A percentile compares a stretch with the other conserved stretches of the same genome.
These are phyloP conservation scores for Ruditapes philippinarum DNA, from an alignment of 1,140 invertebrate species.

Conservation along the genomic window DNA sequence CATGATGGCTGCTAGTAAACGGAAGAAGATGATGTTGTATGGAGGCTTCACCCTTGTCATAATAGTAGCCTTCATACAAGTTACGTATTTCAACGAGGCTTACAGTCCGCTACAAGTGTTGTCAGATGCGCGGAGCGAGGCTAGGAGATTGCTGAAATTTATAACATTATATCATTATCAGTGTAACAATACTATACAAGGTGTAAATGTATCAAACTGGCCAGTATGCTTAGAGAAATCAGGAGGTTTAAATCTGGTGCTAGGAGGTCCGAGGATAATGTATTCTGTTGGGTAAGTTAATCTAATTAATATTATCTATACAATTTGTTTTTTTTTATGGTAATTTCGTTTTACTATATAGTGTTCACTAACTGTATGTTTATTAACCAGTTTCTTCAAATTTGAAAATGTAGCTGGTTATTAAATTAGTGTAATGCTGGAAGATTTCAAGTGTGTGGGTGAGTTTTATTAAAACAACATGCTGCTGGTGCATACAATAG, in stretches of 20 bases:
- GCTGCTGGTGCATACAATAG: too few species aligned
- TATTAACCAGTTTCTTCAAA: too few species aligned
- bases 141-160: conserved; percentile 82
- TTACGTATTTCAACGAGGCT: conserved; percentile 79
- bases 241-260: conserved; percentile 78
- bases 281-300: conserved; percentile 83
- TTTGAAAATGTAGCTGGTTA: too few species aligned
- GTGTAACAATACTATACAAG: conserved; percentile 81
- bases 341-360: too few species aligned
- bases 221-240: conserved; percentile 80
- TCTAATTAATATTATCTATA: too few species aligned
- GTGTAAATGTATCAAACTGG: conserved; percentile 80
- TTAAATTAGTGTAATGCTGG: too few species aligned
- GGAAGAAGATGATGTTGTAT: conserved; percentile 69
- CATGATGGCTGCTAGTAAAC: conserved; percentile 53
- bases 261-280: conserved; percentile 71
- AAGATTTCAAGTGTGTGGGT: too few species aligned
- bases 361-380: too few species aligned
- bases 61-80: conserved; percentile 73
- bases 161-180: conserved; percentile 83
- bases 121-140: conserved; percentile 83
- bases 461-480: too few species aligned
- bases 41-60: conserved; percentile 40
- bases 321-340: too few species aligned
- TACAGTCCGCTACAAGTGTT: conserved; percentile 83